Evolutionary conservation across 2,888 invertebrate genomes (phyloP).

Genomic region (Callyntrura sp.): DNA sequence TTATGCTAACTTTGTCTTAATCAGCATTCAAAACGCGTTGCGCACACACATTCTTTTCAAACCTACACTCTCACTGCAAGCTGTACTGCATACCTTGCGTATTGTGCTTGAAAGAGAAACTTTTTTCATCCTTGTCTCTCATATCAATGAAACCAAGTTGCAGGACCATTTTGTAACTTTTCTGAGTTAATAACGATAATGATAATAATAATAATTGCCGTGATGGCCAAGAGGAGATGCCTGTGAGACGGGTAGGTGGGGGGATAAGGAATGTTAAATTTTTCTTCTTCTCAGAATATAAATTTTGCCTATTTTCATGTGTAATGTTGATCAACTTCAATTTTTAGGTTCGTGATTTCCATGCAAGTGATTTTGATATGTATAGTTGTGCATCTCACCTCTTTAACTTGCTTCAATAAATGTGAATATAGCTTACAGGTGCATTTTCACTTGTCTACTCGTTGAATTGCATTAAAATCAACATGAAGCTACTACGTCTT

Average conservation of each 20-base stretch:
- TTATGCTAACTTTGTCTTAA: neutral
- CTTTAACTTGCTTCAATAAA: neutral
- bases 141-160: neutral
- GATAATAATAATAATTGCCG: conserved; percentile 11
- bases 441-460: neutral
- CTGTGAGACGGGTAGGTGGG: neutral
- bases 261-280: neutral
- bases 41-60: conserved; percentile 50
- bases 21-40: conserved; percentile 51
- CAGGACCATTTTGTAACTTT: conserved; percentile 24
- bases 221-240: neutral
- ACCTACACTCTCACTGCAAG: conserved; percentile 8
- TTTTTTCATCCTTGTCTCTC: neutral
- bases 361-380: neutral
- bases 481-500: neutral
- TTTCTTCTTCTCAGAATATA: conserved; percentile 6
- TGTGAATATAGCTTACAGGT: conserved; percentile 16
- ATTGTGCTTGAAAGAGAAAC: conserved; percentile 8
- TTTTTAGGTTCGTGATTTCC: neutral
- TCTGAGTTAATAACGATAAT: conserved; percentile 11
- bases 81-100: neutral
- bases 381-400: neutral
- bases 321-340: neutral
- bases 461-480: conserved; percentile 28
- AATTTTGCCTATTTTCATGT: conserved; percentile 1